These are phyloP conservation scores for Ptychoptera albimana DNA, from an alignment of 2,888 invertebrate genomes.

Conservation along the genomic window DNA sequence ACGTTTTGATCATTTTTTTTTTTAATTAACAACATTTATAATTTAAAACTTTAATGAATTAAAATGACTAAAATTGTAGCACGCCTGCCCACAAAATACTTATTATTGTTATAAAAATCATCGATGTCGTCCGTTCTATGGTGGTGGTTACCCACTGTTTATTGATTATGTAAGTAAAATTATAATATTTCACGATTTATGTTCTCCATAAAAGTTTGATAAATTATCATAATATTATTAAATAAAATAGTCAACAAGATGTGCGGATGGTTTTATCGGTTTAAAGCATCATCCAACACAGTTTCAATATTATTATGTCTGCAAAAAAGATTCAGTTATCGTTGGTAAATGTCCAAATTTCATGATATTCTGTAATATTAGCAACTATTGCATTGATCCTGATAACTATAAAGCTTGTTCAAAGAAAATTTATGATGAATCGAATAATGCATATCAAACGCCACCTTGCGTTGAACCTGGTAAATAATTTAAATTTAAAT, in stretches of 20 bases:
- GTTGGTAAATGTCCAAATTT: constrained; percentile 26
- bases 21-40: no score
- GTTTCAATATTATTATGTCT: constrained; percentile 30
- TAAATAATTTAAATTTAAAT: constrained; percentile 4
- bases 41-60: no score
- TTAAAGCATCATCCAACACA: constrained; percentile 27
- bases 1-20: no score
- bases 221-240: constrained; percentile 4
- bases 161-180: constrained; percentile 23
- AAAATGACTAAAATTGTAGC: constrained; percentile 5
- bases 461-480: constrained; percentile 17
- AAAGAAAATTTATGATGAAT: constrained; percentile 13
- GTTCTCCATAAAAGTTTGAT: neutral
- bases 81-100: constrained; percentile 14
- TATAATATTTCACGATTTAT: neutral
- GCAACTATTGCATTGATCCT: constrained; percentile 12
- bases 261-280: constrained; percentile 23
- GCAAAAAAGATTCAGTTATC: constrained; percentile 25
- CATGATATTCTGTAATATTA: constrained; percentile 9
- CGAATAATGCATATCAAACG: constrained; percentile 15
- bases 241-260: constrained; percentile 22
- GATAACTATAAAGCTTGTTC: constrained; percentile 6
- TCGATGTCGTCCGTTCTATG: constrained; percentile 23
- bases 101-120: constrained; percentile 22
- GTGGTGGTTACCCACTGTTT: constrained; percentile 26